Evolutionary conservation across 1,140 invertebrate genomes (phyloP), one percentile per base, ranked within the genome.

Genomic region (Heliconius congener): DNA sequence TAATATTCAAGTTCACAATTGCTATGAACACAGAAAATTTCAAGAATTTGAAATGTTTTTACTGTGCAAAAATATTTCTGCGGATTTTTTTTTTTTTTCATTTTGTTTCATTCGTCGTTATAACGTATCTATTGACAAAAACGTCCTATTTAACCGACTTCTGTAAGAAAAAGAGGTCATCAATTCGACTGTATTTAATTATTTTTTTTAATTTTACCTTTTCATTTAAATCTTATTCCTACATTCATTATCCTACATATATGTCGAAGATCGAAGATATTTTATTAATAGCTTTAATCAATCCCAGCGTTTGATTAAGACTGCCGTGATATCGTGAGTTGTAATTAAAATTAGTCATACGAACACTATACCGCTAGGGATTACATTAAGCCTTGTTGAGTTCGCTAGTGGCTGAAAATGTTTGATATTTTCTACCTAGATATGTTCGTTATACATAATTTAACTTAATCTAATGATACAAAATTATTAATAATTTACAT

Each of bases 271-370:
- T 66, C 23, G 60, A 66, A 66, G 27, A 66, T 66, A 66, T 16
- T 66, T 66, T 66, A 66, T 27, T 66, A 66, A 66, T 66, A 66
- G 23, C 0, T 30, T 66, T 66, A 66, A 30, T 66, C 27, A 66
- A 66, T 66, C 13, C 60, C 60, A 66, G 60, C 9, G 11, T 30
- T 66, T 30, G 23, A 66, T 66, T 4, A 4, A 13, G 4, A 30
- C 60, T 66, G 16, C 60, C 60, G 23, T 66, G 60, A 66, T 66
- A 66, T 66, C 13, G 60, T 27, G 60, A 66, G 23, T 23, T 66
- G 60, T 66, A 66, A 66, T 66, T 66, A n/a, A 66, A 66, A 66
- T 66, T 66, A 66, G 27, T 66, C 19, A 66, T 30, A 66, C 60
- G 27, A 66, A 66, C 23, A 66, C 13, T 66, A 16, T 66, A 11